Evolutionary conservation across 2,113 vertebrate species (phyloP).

Genomic region (Lontra canadensis): DNA sequence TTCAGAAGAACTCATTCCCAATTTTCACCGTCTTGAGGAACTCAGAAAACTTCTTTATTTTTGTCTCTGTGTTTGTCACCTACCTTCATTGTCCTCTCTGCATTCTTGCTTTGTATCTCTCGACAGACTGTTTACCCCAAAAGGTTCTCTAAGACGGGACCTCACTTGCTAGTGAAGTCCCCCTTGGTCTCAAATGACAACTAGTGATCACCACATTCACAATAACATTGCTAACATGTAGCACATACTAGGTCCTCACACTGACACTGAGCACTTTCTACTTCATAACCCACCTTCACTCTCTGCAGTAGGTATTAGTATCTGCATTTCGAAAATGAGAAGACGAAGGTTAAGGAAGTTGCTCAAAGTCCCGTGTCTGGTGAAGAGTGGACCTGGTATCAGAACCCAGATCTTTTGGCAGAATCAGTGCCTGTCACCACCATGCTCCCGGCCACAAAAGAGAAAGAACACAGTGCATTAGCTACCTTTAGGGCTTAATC

Average conservation of each 20-base stretch:
- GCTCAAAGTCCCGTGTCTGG: background rate
- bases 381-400: background rate
- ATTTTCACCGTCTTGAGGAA: background rate
- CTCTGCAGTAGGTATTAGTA: background rate
- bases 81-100: background rate
- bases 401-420: background rate
- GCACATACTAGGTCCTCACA: background rate
- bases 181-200: background rate
- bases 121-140: background rate
- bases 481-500: background rate
- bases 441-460: fast-evolving
- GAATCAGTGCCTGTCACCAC: background rate
- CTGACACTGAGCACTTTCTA: background rate
- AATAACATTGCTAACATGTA: background rate
- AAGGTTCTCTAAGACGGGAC: background rate
- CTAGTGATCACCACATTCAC: background rate
- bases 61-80: background rate
- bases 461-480: background rate
- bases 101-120: background rate
- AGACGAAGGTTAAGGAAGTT: background rate
- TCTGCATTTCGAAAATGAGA: background rate
- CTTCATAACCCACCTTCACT: background rate
- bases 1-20: background rate
- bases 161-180: background rate
- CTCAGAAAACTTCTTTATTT: background rate